Evolutionary conservation across 2,888 invertebrate species (phyloP).

Genomic region (Quadroppia sp.): DNA sequence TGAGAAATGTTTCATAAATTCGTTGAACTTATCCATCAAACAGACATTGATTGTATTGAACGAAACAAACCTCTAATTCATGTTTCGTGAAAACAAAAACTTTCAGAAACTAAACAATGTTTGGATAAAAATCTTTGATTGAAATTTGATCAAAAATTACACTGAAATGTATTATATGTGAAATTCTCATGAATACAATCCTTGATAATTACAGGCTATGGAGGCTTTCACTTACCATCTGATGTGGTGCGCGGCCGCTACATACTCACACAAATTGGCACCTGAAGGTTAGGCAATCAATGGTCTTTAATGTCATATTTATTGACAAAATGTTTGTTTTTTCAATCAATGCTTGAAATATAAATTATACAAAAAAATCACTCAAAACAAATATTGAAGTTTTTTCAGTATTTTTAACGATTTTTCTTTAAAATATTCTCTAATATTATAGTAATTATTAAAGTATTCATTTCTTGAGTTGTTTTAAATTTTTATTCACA

Average conservation of each 20-base stretch:
- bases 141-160: slow-evolving; percentile 1
- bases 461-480: too few species aligned
- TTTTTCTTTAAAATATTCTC: too few species aligned
- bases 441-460: too few species aligned
- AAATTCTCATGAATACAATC: slow-evolving; percentile 20
- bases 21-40: slow-evolving; percentile 2
- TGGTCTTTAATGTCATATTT: background rate
- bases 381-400: too few species aligned
- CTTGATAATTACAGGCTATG: slow-evolving; percentile 58
- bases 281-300: slow-evolving; percentile 61
- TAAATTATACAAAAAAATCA: too few species aligned
- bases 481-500: too few species aligned
- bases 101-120: background rate
- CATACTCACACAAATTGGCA: slow-evolving; percentile 76
- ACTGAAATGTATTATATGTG: background rate
- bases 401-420: too few species aligned
- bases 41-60: background rate
- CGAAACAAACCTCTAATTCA: background rate
- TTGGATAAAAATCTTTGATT: slow-evolving; percentile 17
- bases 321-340: background rate
- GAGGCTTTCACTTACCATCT: slow-evolving; percentile 78
- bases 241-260: slow-evolving; percentile 87
- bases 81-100: background rate
- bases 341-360: background rate
- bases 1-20: background rate